Conservation (phyloP, 2,113 vertebrate genomes). For the Bungarus multicinctus region DNA sequence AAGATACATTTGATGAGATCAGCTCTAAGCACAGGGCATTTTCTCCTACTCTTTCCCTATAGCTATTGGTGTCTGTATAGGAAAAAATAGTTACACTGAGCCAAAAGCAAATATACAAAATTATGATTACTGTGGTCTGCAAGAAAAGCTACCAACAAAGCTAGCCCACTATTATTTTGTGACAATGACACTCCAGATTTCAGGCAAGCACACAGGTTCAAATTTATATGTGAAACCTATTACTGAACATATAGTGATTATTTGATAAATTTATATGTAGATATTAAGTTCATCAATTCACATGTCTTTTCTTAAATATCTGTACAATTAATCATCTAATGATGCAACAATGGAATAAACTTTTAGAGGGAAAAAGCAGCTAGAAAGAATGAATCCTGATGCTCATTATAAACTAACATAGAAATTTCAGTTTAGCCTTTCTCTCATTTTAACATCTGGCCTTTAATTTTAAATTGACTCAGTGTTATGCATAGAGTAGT, state of each 20-base stretch:
- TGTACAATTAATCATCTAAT: background rate
- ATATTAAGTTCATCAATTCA: background rate
- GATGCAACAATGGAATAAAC: background rate
- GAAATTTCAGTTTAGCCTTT: background rate
- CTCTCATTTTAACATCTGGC: background rate
- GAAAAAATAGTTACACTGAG: background rate
- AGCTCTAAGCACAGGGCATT: background rate
- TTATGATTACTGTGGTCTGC: background rate
- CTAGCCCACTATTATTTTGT: background rate
- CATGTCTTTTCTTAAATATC: rapidly evolving
- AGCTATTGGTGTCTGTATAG: background rate
- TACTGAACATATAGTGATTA: background rate
- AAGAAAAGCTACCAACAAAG: background rate
- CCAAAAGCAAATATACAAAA: background rate
- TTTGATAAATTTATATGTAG: background rate
- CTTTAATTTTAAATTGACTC: constrained; percentile 9
- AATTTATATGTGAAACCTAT: background rate
- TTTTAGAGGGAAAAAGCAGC: rapidly evolving
- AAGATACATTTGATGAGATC: background rate
- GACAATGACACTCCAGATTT: background rate
- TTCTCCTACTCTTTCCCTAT: background rate
- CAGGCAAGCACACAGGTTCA: background rate
- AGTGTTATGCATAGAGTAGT: background rate
- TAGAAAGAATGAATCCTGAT: background rate
- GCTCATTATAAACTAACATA: background rate